A percentile compares a stretch with the other conserved stretches of the same genome.
Conservation (phyloP, 1,140 invertebrate genomes). For the Anthonomus grandis region DNA sequence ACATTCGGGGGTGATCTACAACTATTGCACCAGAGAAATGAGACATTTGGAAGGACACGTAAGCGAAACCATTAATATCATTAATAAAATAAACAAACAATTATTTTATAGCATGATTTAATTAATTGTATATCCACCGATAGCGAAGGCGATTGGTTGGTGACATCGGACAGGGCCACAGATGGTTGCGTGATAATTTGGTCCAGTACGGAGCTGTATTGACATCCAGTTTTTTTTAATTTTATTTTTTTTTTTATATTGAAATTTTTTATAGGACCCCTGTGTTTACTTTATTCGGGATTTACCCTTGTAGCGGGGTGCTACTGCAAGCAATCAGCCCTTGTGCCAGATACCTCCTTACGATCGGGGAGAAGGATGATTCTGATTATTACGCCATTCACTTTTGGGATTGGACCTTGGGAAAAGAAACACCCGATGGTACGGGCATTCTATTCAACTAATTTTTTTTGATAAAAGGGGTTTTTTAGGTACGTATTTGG, state of each 20-base stretch:
- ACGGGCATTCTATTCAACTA: too few relatives aligned
- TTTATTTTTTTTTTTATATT: too few relatives aligned
- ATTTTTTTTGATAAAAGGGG: too few relatives aligned
- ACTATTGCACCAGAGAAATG: conserved; percentile 53
- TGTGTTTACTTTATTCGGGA: conserved; percentile 52
- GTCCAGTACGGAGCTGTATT: conserved; percentile 49
- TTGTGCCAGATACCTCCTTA: conserved; percentile 56
- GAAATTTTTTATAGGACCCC: conserved; percentile 48
- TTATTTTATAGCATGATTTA: conserved; percentile 13
- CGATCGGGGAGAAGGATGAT: conserved; percentile 50
- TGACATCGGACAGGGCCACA: conserved; percentile 48
- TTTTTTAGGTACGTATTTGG: conserved; percentile 19
- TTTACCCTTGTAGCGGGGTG: conserved; percentile 49
- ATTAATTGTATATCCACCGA: conserved; percentile 20
- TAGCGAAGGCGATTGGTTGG: conserved; percentile 48
- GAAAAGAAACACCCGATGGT: conserved; percentile 53
- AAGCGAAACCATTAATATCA: conserved; percentile 31
- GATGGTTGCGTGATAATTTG: conserved; percentile 57
- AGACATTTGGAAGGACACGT: conserved; percentile 58
- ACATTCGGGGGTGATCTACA: conserved; percentile 54
- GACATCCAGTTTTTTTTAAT: conserved; percentile 12
- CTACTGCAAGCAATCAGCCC: conserved; percentile 50
- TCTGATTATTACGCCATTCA: conserved; percentile 45
- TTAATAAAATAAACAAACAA: not conserved
- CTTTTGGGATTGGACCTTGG: conserved; percentile 58